phyloP scores from a whole-genome alignment of 2,113 vertebrate species.

The Myotis brandtii region DNA sequence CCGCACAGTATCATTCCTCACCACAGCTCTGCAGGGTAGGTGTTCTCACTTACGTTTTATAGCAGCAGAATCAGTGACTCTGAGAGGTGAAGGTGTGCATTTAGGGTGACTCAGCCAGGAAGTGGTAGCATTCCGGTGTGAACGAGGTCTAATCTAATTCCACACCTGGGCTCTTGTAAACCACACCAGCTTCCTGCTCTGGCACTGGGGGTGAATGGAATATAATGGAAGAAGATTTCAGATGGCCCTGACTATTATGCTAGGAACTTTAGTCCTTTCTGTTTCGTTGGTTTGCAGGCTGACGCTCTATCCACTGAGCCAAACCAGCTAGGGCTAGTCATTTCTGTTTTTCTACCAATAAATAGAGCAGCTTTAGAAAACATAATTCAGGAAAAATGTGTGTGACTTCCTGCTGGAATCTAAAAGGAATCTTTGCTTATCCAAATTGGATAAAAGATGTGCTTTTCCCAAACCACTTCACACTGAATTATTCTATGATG shows the following conservation, averaged over 20 bases:
- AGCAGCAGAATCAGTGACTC: not conserved
- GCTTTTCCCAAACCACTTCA: constrained; percentile 67
- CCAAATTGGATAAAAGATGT: constrained; percentile 72
- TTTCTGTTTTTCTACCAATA: constrained; percentile 1
- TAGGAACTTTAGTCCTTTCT: not conserved
- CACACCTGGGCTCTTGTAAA: not conserved
- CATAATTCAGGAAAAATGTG: constrained; percentile 55
- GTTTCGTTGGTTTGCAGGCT: not conserved
- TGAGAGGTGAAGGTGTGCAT: not conserved
- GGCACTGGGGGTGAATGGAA: not conserved
- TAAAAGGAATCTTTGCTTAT: constrained; percentile 53
- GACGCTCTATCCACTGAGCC: too few relatives aligned
- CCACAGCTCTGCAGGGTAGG: not conserved
- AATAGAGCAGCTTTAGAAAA: constrained; percentile 51
- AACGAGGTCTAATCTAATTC: not conserved
- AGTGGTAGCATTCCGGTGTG: too few relatives aligned
- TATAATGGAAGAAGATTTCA: not conserved
- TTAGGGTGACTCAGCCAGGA: not conserved
- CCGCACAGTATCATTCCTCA: not conserved
- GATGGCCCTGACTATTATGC: not conserved
- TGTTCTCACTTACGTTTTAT: not conserved
- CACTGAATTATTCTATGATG: constrained; percentile 66
- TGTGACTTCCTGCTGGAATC: constrained; percentile 43
- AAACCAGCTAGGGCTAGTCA: not conserved
- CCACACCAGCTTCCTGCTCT: not conserved